Evolutionary conservation across 2,113 vertebrate species (phyloP).

Genomic region (Eulacestoma nigropectus): DNA sequence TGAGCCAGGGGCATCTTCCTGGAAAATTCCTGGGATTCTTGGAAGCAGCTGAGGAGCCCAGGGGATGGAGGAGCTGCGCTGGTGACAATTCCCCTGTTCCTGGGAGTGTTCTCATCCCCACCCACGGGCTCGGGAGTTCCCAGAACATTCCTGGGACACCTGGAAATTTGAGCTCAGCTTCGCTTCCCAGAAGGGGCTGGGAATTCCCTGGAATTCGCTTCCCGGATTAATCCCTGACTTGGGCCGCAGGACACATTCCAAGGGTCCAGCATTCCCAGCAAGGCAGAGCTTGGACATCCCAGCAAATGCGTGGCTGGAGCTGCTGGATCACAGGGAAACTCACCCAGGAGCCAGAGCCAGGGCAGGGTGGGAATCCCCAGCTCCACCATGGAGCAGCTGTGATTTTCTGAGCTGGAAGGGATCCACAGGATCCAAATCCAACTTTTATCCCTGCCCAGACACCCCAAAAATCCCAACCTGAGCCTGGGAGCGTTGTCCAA

Average conservation of each 20-base stretch:
- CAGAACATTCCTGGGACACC: background rate
- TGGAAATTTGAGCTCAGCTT: background rate
- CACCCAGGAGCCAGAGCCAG: no score
- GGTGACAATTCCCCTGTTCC: background rate
- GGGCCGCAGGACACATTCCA: background rate
- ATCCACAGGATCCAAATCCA: background rate
- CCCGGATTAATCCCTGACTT: fast-evolving
- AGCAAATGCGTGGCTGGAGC: background rate
- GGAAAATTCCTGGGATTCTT: background rate
- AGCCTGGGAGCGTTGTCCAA: background rate
- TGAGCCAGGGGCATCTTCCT: background rate
- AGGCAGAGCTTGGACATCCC: background rate
- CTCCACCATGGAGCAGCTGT: background rate
- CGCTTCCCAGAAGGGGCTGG: background rate
- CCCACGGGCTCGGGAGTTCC: background rate
- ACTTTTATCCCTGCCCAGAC: background rate
- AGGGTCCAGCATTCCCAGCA: background rate
- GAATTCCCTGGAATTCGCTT: background rate
- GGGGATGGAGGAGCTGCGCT: background rate
- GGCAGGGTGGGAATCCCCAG: background rate
- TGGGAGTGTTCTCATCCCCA: no score
- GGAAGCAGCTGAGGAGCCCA: background rate
- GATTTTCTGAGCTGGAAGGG: background rate
- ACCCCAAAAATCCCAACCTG: background rate
- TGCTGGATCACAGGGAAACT: background rate